Base-by-base conservation (phyloP, 2,113 vertebrate genomes). In the Nerophis ophidion region DNA sequence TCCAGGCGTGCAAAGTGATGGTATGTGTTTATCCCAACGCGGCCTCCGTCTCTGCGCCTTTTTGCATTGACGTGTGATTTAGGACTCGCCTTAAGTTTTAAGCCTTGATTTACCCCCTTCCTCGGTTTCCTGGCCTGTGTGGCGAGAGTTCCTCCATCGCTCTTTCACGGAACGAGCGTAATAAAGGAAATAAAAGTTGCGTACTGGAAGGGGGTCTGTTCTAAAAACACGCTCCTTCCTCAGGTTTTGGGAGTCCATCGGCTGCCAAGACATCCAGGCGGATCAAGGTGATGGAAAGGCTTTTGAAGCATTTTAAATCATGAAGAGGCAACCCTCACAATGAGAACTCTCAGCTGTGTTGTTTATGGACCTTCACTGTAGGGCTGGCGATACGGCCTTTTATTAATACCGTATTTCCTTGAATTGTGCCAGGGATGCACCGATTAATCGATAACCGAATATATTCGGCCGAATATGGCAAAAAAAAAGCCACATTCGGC, bases 11-110 rank as follows among this genome's bases (percentile, higher is more conserved):
- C 68, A 58, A 57, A 73, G 69, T 74, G 66, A 73, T 79, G 73
- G 74, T 62, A 76, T 66, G 72, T 82, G 79, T 88, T 84, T 77
- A 85, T 65, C 67, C 73, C 76, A 74, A 82, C 38, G 60, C 74
- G 72, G 63, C 60, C 56, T 40, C 38, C 35, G 38, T 55, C 35
- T 53, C 51, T 57, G 17, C 65, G 77, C 61, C 68, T 69, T 73
- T 73, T 79, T 65, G 68, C 69, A 59, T 48, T 64, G 50, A 58
- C 56, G 57, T 75, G 63, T 74, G 57, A 81, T 85, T 75, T 74
- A 79, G 68, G 68, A 68, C 51, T 54, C 44, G 53, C 66, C 64
- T 64, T 55, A 12, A 16, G 14, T 52, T 61, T 76, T 69, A 57
- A 70, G 49, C 34, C 15, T 59, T 61, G 35, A 47, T 69, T 79